Evolutionary conservation across 2,113 vertebrate species (phyloP), one percentile per base, ranked within the genome.

Genomic region (Paraplagusia blochii): DNA sequence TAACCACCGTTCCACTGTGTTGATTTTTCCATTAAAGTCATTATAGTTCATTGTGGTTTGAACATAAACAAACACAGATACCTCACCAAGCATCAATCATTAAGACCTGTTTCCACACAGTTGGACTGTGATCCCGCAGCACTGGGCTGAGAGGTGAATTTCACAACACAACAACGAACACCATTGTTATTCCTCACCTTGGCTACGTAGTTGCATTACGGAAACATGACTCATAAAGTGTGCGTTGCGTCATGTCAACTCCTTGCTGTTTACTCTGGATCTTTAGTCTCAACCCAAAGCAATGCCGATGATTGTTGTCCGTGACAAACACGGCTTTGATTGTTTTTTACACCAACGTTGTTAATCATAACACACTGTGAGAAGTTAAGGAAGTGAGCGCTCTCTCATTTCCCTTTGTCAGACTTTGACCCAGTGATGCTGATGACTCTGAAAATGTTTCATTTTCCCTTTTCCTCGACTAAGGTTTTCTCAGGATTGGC

Each of bases 381-480:
- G 22, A 61, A 42, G 57, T 46, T 75, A 42, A 74, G 83, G 75
- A 83, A 87, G 72, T 82, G 47, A n/a, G 44, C 2, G 14, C 22
- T 12, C 29, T 29, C 50, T 76, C 53, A 63, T 64, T 69, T 74
- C 60, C 60, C 65, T 63, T 56, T 49, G n/a, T 54, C 48, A 55
- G 10, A 36, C 42, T 35, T 56, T 69, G 58, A 74, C 17, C 66
- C 63, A 47, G 38, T 44, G 38, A 49, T 50, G 16, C 52, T 40
- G 51, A 48, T 71, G 45, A 66, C 47, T 47, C 35, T 38, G 42
- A 58, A 62, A 55, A n/a, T n/a, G 49, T 64, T 64, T 18, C 15
- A 16, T 54, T 69, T 45, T 57, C 16, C 53, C 22, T 34, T 16
- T 44, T 46, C 11, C 17, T 56, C 39, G 44, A 50, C 22, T 42